These are phyloP conservation scores for Eulemur mongoz DNA, from an alignment of 2,797 vertebrate genomes.

Conservation along the genomic window DNA sequence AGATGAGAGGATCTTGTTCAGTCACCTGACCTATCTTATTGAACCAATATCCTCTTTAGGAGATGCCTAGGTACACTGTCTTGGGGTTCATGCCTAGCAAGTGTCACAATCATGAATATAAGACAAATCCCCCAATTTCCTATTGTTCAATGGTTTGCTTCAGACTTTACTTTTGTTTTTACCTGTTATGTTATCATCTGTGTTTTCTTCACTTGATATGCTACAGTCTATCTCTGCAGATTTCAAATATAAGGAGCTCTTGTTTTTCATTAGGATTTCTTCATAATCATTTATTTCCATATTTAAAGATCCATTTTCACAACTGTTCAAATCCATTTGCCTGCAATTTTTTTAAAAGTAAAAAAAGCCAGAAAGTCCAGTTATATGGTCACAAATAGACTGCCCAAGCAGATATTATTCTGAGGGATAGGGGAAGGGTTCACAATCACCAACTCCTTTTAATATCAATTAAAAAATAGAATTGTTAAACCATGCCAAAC, in stretches of 20 bases:
- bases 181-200: constrained; percentile 78
- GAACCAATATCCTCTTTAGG: background rate
- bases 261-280: constrained; percentile 79
- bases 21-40: background rate
- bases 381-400: constrained; percentile 15
- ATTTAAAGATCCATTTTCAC: constrained; percentile 87
- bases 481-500: background rate
- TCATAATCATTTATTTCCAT: constrained; percentile 83
- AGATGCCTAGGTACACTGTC: background rate
- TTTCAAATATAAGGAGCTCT: constrained; percentile 78
- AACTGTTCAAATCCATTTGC: constrained; percentile 86
- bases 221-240: constrained; percentile 52
- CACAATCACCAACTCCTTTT: constrained; percentile 4
- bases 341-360: constrained; percentile 77
- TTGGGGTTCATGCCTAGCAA: background rate
- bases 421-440: background rate
- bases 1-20: background rate
- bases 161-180: constrained; percentile 57
- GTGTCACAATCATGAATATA: background rate
- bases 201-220: constrained; percentile 74
- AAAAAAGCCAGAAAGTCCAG: background rate
- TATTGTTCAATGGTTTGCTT: background rate
- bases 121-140: background rate
- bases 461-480: background rate
- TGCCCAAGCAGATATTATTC: background rate